A percentile compares a stretch with the other conserved stretches of the same genome.
Conservation (phyloP, 1,140 invertebrate species). For the Calycopis cecrops region DNA sequence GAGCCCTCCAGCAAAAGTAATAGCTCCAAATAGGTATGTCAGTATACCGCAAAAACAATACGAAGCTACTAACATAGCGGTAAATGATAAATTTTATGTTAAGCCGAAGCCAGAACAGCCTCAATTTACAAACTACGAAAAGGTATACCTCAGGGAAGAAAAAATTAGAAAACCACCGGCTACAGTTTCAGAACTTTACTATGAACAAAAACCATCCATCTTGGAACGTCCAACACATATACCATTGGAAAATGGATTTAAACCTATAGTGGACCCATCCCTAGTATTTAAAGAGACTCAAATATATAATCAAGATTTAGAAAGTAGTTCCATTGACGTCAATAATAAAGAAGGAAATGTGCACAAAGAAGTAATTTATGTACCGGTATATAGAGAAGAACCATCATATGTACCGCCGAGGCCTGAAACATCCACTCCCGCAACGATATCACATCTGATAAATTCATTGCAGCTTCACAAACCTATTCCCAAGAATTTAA, state of each 20-base stretch:
- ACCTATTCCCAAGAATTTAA: constrained; percentile 83
- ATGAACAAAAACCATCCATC: constrained; percentile 43
- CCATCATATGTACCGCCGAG: constrained; percentile 28
- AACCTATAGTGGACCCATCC: constrained; percentile 50
- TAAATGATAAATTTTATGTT: constrained; percentile 45
- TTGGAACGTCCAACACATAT: constrained; percentile 36
- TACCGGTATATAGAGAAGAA: constrained; percentile 45
- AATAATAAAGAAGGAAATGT: constrained; percentile 26
- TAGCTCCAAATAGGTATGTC: constrained; percentile 33
- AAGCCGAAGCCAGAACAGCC: constrained; percentile 46
- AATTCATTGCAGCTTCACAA: constrained; percentile 83
- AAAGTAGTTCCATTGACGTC: constrained; percentile 8
- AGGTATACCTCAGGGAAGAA: constrained; percentile 32
- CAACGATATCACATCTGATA: constrained; percentile 63
- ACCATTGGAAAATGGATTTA: constrained; percentile 57
- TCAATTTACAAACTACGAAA: constrained; percentile 38
- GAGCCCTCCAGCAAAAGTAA: constrained; percentile 57
- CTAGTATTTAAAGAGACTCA: constrained; percentile 34
- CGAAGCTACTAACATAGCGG: constrained; percentile 29
- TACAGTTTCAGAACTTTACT: constrained; percentile 55
- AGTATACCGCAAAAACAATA: constrained; percentile 37
- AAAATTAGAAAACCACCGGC: constrained; percentile 45
- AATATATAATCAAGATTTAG: constrained; percentile 11
- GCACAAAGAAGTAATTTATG: constrained; percentile 29
- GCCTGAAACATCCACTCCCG: constrained; percentile 28